These are phyloP conservation scores for Lochmaea crataegi DNA, from an alignment of 2,888 invertebrate species.

Conservation along the genomic window DNA sequence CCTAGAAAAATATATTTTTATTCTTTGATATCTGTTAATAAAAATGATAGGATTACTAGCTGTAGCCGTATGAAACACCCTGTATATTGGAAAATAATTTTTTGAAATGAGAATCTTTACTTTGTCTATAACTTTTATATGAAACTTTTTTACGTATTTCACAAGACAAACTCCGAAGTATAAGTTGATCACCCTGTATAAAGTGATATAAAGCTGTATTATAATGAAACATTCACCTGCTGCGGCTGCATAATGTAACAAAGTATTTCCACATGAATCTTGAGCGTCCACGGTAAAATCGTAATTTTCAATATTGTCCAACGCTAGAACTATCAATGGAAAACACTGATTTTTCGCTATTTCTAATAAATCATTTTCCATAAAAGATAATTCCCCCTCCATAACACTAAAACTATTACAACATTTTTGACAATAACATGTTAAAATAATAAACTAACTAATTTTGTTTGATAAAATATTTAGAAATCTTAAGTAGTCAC, in stretches of 20 bases:
- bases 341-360: conserved; percentile 49
- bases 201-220: no score
- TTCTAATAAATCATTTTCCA: conserved; percentile 50
- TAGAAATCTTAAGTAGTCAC: not conserved
- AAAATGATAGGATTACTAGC: no score
- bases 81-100: no score
- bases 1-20: no score
- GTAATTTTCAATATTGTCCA: conserved; percentile 51
- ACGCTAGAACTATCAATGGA: conserved; percentile 46
- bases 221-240: conserved; percentile 41
- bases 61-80: no score
- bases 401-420: conserved; percentile 12
- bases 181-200: no score
- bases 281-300: conserved; percentile 47
- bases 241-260: conserved; percentile 49
- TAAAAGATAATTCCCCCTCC: conserved; percentile 44
- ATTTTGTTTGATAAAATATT: not conserved
- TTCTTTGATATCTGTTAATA: no score
- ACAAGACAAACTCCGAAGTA: no score
- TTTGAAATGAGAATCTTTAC: no score
- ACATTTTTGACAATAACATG: not conserved
- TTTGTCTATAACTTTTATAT: no score
- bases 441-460: not conserved
- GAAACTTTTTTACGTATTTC: no score
- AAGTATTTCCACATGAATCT: conserved; percentile 46